Percentiles rank a stretch among this genome's conserved stretches.
Conservation (phyloP, 2,888 invertebrate genomes). For the Alcis repandata region DNA sequence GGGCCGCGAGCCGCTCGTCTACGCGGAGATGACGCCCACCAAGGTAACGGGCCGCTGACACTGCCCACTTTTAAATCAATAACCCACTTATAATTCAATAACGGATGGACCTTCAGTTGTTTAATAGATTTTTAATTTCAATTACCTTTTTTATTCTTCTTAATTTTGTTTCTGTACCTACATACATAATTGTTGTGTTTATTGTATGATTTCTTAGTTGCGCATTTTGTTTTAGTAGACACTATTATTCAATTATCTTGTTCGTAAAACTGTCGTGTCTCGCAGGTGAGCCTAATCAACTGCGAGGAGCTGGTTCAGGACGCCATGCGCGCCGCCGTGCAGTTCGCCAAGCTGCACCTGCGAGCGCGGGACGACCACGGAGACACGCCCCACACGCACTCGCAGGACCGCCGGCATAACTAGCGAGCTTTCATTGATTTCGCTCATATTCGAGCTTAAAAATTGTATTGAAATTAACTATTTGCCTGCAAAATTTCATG, state of each 20-base stretch:
- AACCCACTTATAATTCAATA: background rate
- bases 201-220: no score
- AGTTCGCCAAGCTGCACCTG: slow-evolving; percentile 74
- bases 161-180: no score
- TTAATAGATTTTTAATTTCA: no score
- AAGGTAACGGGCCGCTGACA: no score
- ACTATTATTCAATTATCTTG: no score
- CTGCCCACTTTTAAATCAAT: background rate
- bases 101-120: no score
- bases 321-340: slow-evolving; percentile 86
- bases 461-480: no score
- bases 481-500: no score
- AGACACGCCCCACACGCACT: slow-evolving; percentile 1
- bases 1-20: slow-evolving; percentile 64
- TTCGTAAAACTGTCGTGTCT: background rate
- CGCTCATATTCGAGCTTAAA: no score
- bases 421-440: background rate
- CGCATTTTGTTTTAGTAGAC: background rate
- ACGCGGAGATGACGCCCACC: slow-evolving; percentile 90
- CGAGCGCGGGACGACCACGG: background rate
- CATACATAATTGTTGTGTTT: no score
- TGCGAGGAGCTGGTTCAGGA: slow-evolving; percentile 89
- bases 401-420: slow-evolving; percentile 58
- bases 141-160: no score
- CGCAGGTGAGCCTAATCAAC: slow-evolving; percentile 80